Evolutionary conservation across 2,888 invertebrate genomes (phyloP).

Genomic region (Cephus nigrinus): DNA sequence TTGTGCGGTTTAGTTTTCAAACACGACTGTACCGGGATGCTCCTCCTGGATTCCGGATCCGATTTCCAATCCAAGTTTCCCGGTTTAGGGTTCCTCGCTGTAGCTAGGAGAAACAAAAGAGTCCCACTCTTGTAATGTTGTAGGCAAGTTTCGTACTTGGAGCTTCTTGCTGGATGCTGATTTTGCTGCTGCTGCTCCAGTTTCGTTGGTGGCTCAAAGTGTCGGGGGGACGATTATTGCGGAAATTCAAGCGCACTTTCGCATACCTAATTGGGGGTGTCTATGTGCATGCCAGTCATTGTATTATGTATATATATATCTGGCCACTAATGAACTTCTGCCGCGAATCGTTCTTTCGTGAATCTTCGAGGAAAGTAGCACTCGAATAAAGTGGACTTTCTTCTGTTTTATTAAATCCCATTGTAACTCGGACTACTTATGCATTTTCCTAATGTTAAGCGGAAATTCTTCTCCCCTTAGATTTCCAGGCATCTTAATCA

Average conservation of each 20-base stretch:
- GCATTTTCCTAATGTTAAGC: constrained; percentile 37
- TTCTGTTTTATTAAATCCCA: constrained; percentile 34
- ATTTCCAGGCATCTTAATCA: not conserved
- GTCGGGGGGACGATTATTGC: not conserved
- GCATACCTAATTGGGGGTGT: not conserved
- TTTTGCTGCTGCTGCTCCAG: not conserved
- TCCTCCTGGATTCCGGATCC: not conserved
- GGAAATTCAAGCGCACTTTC: not conserved
- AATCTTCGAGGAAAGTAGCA: not conserved
- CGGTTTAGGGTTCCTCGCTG: not conserved
- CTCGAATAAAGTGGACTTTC: not conserved
- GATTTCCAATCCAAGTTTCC: not conserved
- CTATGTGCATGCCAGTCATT: not conserved
- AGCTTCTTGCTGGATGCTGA: not conserved
- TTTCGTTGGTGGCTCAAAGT: not conserved
- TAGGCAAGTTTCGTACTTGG: not conserved
- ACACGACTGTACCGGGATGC: not conserved
- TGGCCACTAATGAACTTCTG: not conserved
- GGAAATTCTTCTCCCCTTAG: not conserved
- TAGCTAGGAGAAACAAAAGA: not conserved
- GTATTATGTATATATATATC: not conserved
- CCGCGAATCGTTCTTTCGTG: not conserved
- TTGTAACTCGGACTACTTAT: constrained; percentile 40
- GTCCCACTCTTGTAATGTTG: not conserved
- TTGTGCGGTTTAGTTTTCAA: not conserved